phyloP scores from a whole-genome alignment of 2,888 invertebrate species.

The Lepidocyrtinus sp. region DNA sequence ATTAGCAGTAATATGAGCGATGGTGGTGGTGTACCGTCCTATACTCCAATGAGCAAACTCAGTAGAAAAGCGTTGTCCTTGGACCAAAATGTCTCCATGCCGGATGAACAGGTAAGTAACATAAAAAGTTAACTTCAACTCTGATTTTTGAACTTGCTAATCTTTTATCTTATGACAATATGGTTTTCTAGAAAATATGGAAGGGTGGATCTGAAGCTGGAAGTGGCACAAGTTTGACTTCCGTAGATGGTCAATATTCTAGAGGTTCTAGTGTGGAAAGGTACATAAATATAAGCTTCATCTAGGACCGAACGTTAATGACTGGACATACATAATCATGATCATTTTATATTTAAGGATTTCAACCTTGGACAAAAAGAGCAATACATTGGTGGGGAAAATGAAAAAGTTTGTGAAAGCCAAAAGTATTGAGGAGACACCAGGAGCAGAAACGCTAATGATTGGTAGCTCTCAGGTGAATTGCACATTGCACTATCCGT shows the following conservation, averaged over 20 bases:
- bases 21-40: slow-evolving; percentile 70
- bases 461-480: slow-evolving; percentile 63
- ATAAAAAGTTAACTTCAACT: slow-evolving; percentile 16
- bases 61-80: slow-evolving; percentile 82
- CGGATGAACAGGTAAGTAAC: slow-evolving; percentile 71
- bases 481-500: slow-evolving; percentile 66
- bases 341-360: slow-evolving; percentile 76
- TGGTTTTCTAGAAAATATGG: slow-evolving; percentile 81
- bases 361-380: slow-evolving; percentile 87
- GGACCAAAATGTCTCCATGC: slow-evolving; percentile 78
- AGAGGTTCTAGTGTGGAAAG: slow-evolving; percentile 86
- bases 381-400: slow-evolving; percentile 82
- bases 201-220: slow-evolving; percentile 82
- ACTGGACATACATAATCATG: neutral
- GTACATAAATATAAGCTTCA: slow-evolving; percentile 71
- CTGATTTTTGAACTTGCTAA: slow-evolving; percentile 50
- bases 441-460: slow-evolving; percentile 64
- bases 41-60: slow-evolving; percentile 73
- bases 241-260: slow-evolving; percentile 78
- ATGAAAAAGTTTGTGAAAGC: slow-evolving; percentile 86
- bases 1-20: slow-evolving; percentile 68
- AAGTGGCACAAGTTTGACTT: slow-evolving; percentile 87
- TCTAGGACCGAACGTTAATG: slow-evolving; percentile 6
- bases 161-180: slow-evolving; percentile 14
- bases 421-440: slow-evolving; percentile 82